Evolutionary conservation across 2,113 vertebrate species (phyloP).

Genomic region (Sylvia atricapilla): DNA sequence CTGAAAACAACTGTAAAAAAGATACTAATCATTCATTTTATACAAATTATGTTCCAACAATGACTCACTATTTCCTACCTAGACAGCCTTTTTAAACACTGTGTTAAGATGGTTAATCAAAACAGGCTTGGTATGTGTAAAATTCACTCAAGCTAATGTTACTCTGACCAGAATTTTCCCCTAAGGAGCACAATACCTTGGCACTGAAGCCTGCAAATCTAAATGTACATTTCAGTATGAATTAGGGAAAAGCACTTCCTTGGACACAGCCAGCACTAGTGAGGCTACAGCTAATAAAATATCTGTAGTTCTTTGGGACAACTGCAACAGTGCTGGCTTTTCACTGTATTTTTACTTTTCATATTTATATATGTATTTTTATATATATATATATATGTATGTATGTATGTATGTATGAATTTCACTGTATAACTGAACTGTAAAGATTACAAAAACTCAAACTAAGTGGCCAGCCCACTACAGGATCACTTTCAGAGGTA

Average conservation of each 20-base stretch:
- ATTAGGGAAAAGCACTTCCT: not conserved
- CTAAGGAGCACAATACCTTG: not conserved
- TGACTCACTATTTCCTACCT: not conserved
- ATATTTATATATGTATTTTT: too few species aligned
- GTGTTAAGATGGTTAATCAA: not conserved
- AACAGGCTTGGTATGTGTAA: not conserved
- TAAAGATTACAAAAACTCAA: not conserved
- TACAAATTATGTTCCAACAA: not conserved
- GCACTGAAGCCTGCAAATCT: not conserved
- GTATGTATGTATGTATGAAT: too few species aligned
- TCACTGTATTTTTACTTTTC: not conserved
- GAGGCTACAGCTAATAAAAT: not conserved
- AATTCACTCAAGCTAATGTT: not conserved
- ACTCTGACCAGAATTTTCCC: not conserved
- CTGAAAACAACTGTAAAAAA: not conserved
- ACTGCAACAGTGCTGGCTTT: not conserved
- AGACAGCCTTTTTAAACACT: not conserved
- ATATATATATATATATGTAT: too few species aligned
- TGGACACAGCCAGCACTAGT: not conserved
- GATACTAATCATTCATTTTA: not conserved
- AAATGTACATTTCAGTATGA: not conserved
- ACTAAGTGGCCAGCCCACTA: not conserved
- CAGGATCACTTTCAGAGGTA: not conserved
- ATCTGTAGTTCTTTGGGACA: not conserved
- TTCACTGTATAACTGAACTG: not conserved